Conservation (phyloP, 2,797 vertebrate genomes). For the Sebastes aleutianus region DNA sequence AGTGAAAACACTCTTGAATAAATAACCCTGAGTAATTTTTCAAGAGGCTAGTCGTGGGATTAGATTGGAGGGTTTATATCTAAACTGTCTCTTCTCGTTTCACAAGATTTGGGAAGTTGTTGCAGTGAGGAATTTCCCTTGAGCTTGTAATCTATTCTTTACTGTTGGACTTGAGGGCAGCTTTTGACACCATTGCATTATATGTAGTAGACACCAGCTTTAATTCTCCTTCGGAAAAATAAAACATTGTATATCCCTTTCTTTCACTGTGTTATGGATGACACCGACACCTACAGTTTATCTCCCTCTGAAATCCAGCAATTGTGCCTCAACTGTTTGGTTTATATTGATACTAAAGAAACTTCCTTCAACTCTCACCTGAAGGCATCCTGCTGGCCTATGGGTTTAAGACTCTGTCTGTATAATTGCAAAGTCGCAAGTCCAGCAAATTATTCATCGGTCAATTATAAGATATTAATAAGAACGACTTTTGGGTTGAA, state of each 20-base stretch:
- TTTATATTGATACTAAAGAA: neutral
- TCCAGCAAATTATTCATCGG: neutral
- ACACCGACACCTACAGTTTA: neutral
- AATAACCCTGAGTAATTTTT: neutral
- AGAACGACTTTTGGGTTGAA: neutral
- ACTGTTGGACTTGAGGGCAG: neutral
- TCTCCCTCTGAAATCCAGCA: neutral
- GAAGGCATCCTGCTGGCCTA: too few relatives aligned
- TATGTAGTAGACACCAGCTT: neutral
- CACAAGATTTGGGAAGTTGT: neutral
- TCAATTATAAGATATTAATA: neutral
- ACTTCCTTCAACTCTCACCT: neutral
- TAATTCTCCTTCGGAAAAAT: neutral
- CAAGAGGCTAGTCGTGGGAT: neutral
- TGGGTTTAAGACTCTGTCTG: neutral
- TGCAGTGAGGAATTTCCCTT: conserved; percentile 13
- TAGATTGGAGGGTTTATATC: neutral
- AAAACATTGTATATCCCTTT: neutral
- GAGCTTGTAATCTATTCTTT: neutral
- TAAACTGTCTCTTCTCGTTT: neutral
- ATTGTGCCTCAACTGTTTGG: neutral
- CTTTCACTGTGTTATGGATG: neutral
- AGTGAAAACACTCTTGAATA: neutral
- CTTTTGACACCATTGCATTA: neutral
- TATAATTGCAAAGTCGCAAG: neutral